Evolutionary conservation across 2,888 invertebrate genomes (phyloP), one percentile per base, ranked within the genome.

Genomic region (Heliconius charithonia): DNA sequence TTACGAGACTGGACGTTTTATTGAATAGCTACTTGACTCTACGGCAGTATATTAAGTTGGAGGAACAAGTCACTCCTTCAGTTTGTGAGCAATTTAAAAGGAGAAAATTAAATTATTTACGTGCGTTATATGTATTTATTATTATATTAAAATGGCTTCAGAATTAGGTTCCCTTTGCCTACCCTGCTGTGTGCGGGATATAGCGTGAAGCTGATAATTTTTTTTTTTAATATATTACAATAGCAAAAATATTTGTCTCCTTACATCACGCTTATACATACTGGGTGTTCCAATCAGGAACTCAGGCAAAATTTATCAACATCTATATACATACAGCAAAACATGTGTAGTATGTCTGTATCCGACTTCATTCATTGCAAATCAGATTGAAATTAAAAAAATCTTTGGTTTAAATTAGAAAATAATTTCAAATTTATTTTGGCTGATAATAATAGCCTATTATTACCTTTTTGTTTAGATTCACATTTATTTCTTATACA

Each of bases 11-110:
- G 84, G 88, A 90, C 87, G 89, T 92, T 93, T 94, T 92, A 94
- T 94, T 94, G 93, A 94, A 94, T 93, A 91, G 91, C 92, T 89
- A 90, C 86, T 88, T 82, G 84, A 83, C 85, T 84, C 87, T 88
- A n/a, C n/a, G 86, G 88, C 89, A 88, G 85, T 37, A 51, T 86
- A 87, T 88, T 86, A 85, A 85, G 83, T 84, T 85, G 84, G 85
- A 84, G 78, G 62, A 76, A 79, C 19, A 10, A 66, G 9, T 66
- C 9, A 19, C 27, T 32, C 29, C 19, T 65, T 32, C 9, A 65
- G 77, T 67, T 76, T 86, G 88, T n/a, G n/a, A 1, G n/a, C 89
- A 87, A 32, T n/a, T 13, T 22, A 4, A 59, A 32, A 10, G 3
- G 19, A 0, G 16, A 29, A 29, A 27, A 59, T n/a, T 59, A n/a